Evolutionary conservation across 2,888 invertebrate species (phyloP).

Genomic region (Callyntrura guangdongensis): DNA sequence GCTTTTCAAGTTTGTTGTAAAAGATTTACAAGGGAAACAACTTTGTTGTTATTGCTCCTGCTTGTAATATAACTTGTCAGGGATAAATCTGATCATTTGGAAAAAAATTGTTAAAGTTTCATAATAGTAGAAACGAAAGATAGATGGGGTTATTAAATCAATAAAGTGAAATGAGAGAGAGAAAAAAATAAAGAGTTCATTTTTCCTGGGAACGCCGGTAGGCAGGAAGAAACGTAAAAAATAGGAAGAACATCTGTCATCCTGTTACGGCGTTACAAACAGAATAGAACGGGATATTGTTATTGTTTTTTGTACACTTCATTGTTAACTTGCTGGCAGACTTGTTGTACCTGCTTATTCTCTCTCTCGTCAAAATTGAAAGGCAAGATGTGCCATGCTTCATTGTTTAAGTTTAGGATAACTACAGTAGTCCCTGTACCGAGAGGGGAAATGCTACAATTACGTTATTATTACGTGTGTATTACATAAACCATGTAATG

Average conservation of each 20-base stretch:
- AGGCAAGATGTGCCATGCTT: not conserved
- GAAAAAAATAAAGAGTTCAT: not conserved
- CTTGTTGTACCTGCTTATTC: not conserved
- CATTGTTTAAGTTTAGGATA: not conserved
- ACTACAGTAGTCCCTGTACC: not conserved
- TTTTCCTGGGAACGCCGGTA: not conserved
- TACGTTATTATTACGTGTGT: too few relatives aligned
- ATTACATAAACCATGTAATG: conserved; percentile 25
- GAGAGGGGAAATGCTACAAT: conserved; percentile 30
- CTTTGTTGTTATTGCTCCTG: not conserved
- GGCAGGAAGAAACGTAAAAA: conserved; percentile 69
- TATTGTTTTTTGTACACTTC: conserved; percentile 46
- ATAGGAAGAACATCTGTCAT: conserved; percentile 81
- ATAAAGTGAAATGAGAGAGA: not conserved
- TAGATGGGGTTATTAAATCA: conserved; percentile 40
- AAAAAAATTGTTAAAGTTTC: too few relatives aligned
- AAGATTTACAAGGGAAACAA: not conserved
- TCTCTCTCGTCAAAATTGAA: too few relatives aligned
- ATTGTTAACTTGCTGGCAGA: not conserved
- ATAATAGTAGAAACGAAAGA: not conserved
- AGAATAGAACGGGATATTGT: conserved; percentile 24
- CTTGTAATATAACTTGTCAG: too few relatives aligned
- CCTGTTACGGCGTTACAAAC: conserved; percentile 61
- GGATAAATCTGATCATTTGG: too few relatives aligned
- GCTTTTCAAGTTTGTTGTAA: not conserved